Conservation (phyloP, 2,888 invertebrate species). For the Halictus ligatus region DNA sequence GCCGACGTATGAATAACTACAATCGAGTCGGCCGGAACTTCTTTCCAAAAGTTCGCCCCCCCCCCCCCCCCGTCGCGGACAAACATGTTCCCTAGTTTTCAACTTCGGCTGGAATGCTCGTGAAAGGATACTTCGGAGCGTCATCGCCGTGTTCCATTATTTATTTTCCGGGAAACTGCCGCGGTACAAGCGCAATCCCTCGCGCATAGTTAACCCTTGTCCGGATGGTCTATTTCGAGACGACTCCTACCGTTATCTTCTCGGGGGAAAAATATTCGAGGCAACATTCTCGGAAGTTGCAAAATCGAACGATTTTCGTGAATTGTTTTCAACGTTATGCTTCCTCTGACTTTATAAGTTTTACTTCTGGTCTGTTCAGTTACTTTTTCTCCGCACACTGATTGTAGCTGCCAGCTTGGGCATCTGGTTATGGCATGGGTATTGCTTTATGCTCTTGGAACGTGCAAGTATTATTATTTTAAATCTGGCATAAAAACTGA, state of each 20-base stretch:
- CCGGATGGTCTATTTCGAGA: neutral
- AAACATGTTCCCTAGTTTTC: conserved; percentile 30
- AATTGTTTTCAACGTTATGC: neutral
- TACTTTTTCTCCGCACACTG: too few relatives aligned
- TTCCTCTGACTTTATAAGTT: neutral
- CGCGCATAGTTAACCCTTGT: neutral
- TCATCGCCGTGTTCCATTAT: conserved; percentile 19
- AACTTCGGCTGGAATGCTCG: conserved; percentile 20
- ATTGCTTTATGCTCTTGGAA: too few relatives aligned
- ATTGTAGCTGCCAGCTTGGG: too few relatives aligned
- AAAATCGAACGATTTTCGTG: neutral
- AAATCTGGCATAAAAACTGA: too few relatives aligned
- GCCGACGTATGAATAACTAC: conserved; percentile 45
- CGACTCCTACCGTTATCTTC: neutral
- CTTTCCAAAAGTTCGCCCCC: conserved; percentile 25
- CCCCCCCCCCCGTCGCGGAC: conserved; percentile 4
- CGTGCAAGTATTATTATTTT: too few relatives aligned
- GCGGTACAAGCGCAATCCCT: neutral
- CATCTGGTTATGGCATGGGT: too few relatives aligned
- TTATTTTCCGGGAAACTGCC: conserved; percentile 1
- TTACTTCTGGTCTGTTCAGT: too few relatives aligned
- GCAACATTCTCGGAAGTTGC: neutral
- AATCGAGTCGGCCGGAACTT: conserved; percentile 28
- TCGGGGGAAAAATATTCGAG: neutral
- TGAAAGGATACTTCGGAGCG: neutral